These are phyloP conservation scores for Lycaon pictus DNA, from an alignment of 2,113 vertebrate species.

Conservation along the genomic window DNA sequence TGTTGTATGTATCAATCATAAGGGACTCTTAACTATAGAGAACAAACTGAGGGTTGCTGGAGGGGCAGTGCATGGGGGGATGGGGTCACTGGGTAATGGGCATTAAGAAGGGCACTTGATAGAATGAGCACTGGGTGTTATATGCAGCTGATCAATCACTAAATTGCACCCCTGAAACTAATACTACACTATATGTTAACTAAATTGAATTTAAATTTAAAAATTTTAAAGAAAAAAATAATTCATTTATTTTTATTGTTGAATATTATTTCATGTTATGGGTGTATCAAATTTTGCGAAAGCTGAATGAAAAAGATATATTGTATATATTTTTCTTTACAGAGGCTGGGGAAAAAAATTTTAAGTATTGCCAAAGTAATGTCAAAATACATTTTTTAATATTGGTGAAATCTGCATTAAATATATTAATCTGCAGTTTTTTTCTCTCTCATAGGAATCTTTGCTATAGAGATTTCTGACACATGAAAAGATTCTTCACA, in stretches of 20 bases:
- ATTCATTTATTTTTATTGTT: conserved; percentile 26
- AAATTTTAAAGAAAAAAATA: background rate
- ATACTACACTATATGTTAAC: background rate
- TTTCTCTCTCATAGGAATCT: conserved; percentile 85
- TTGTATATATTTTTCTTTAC: conserved; percentile 44
- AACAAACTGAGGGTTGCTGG: background rate
- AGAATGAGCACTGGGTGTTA: background rate
- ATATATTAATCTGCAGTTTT: conserved; percentile 65
- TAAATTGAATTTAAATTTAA: background rate
- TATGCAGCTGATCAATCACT: background rate
- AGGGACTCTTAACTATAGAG: background rate
- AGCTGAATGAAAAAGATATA: conserved; percentile 28
- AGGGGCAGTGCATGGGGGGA: background rate
- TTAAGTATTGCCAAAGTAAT: conserved; percentile 35
- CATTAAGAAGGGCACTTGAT: background rate
- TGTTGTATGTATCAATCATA: background rate
- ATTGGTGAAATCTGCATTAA: conserved; percentile 58
- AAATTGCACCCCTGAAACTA: background rate
- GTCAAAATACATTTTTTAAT: conserved; percentile 60
- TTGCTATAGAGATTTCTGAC: conserved; percentile 84
- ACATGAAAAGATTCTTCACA: conserved; percentile 74
- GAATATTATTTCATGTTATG: background rate
- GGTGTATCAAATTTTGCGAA: background rate
- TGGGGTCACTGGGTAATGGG: background rate
- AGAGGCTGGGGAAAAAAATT: background rate